Conservation (phyloP, 2,888 invertebrate species). For the Onthophagus sagittarius region DNA sequence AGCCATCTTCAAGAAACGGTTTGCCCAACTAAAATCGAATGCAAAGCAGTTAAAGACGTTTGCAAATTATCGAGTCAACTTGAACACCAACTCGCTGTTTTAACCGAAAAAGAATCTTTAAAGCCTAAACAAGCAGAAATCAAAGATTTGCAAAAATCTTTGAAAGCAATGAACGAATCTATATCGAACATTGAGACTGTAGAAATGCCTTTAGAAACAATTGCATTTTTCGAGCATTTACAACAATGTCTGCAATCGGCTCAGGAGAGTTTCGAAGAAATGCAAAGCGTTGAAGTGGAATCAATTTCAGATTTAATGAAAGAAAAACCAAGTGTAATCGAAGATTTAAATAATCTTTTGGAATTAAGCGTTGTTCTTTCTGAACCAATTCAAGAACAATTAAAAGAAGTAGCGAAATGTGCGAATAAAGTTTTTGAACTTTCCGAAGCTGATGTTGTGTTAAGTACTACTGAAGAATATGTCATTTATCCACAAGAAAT, state of each 20-base stretch:
- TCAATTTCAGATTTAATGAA: neutral
- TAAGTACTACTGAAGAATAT: slow-evolving; percentile 3
- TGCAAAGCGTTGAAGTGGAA: neutral
- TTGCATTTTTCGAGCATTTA: slow-evolving; percentile 2
- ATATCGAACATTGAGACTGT: neutral
- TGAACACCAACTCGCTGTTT: slow-evolving; percentile 22
- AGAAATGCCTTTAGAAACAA: neutral
- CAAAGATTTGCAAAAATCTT: neutral
- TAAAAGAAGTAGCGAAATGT: slow-evolving; percentile 4
- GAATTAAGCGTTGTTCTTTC: neutral
- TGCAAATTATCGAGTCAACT: slow-evolving; percentile 15
- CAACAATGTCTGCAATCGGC: slow-evolving; percentile 3
- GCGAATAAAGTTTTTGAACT: slow-evolving; percentile 1
- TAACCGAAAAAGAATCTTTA: slow-evolving; percentile 21
- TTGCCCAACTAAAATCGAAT: slow-evolving; percentile 10
- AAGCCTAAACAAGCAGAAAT: slow-evolving; percentile 20
- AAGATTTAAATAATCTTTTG: slow-evolving; percentile 1
- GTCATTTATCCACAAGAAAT: slow-evolving; percentile 6
- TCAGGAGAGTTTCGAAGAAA: slow-evolving; percentile 2
- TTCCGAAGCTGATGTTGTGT: slow-evolving; percentile 2
- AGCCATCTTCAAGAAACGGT: slow-evolving; percentile 21
- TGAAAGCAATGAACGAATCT: slow-evolving; percentile 3
- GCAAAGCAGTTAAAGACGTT: slow-evolving; percentile 16
- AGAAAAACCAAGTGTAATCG: neutral
- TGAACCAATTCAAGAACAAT: neutral